phyloP scores from a whole-genome alignment of 1,140 invertebrate genomes.

The Cotesia vestalis region DNA sequence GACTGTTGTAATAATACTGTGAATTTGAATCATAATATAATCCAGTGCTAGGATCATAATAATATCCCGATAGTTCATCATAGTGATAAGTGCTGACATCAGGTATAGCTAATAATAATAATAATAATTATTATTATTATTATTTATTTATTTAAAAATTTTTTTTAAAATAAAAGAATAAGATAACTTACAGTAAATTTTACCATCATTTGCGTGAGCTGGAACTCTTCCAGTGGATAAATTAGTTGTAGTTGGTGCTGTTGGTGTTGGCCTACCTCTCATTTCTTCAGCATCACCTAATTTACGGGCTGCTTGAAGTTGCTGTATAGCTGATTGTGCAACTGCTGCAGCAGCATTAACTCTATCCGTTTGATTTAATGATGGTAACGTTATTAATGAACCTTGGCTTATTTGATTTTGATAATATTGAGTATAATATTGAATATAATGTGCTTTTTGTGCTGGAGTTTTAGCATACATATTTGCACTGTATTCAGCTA shows the following conservation, averaged over 20 bases:
- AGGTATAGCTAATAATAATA: constrained; percentile 73
- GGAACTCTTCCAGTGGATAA: constrained; percentile 65
- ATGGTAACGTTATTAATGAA: constrained; percentile 67
- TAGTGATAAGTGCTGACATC: constrained; percentile 93
- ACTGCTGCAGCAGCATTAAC: constrained; percentile 90
- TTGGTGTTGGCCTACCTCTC: constrained; percentile 64
- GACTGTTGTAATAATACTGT: constrained; percentile 92
- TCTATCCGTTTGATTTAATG: constrained; percentile 70
- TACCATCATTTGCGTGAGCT: constrained; percentile 71
- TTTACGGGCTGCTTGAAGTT: constrained; percentile 72
- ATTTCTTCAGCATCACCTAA: constrained; percentile 61
- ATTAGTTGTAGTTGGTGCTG: constrained; percentile 62
- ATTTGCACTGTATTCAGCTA: constrained; percentile 82
- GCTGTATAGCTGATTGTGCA: constrained; percentile 86
- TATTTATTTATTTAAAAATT: too few relatives aligned
- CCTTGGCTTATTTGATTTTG: constrained; percentile 75
- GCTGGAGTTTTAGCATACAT: constrained; percentile 78
- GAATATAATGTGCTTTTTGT: constrained; percentile 77
- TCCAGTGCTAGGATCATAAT: constrained; percentile 92
- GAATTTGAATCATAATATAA: constrained; percentile 96
- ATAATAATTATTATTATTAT: too few relatives aligned
- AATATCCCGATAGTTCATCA: constrained; percentile 95
- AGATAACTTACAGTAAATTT: constrained; percentile 70
- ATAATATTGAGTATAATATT: constrained; percentile 86
- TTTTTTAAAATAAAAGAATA: too few relatives aligned